Conservation (phyloP, 1,140 invertebrate species). For the Orchestia grillus region DNA sequence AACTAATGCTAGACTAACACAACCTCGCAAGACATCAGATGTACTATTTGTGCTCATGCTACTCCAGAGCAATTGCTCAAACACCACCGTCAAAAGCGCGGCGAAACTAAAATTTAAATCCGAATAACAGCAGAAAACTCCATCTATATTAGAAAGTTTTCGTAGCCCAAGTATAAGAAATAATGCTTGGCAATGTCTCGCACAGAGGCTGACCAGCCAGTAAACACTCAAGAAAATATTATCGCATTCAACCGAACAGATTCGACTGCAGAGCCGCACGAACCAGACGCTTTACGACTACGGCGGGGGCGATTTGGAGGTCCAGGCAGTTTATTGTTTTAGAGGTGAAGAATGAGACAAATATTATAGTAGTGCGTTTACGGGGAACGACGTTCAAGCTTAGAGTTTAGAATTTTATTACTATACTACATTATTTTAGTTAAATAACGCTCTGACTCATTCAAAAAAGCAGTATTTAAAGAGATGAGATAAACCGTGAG, state of each 20-base stretch:
- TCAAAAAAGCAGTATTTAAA: not conserved
- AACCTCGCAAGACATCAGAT: not conserved
- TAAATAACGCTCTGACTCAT: not conserved
- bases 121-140: not conserved
- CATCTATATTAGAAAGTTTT: not conserved
- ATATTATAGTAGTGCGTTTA: not conserved
- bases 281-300: not conserved
- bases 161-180: not conserved
- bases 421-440: not conserved
- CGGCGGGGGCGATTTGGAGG: not conserved
- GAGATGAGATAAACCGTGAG: no score
- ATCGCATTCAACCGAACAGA: not conserved
- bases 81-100: not conserved
- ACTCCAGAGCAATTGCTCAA: not conserved
- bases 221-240: not conserved
- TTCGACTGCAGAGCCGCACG: not conserved
- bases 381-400: not conserved
- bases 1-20: not conserved
- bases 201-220: not conserved
- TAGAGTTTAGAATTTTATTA: not conserved
- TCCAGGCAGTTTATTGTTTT: not conserved
- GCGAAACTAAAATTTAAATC: not conserved
- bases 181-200: not conserved
- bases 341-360: not conserved
- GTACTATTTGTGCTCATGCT: not conserved